Conservation (phyloP, 2,888 invertebrate species). For the Lasius platythorax region DNA sequence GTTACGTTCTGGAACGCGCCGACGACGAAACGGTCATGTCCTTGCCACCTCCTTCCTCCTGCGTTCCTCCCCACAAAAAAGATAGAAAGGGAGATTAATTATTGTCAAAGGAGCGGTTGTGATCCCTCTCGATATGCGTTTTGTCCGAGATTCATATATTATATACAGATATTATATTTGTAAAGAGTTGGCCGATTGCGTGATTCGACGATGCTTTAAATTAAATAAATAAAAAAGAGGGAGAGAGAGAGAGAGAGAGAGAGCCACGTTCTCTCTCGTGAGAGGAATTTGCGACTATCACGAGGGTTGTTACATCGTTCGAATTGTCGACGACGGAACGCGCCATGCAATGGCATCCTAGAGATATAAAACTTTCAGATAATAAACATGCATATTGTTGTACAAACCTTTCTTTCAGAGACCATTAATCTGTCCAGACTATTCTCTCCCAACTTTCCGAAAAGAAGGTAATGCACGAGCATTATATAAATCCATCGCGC, state of each 20-base stretch:
- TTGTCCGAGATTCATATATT: slow-evolving; percentile 71
- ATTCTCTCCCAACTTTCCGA: neutral
- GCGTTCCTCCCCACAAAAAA: slow-evolving; percentile 19
- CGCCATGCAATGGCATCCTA: slow-evolving; percentile 75
- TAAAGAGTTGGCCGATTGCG: slow-evolving; percentile 67
- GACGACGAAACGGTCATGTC: slow-evolving; percentile 39
- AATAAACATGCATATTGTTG: slow-evolving; percentile 85
- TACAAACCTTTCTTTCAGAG: slow-evolving; percentile 71
- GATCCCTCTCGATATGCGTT: slow-evolving; percentile 73
- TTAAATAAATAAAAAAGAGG: slow-evolving; percentile 39
- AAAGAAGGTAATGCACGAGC: neutral
- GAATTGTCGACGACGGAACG: slow-evolving; percentile 63
- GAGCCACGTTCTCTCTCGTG: neutral
- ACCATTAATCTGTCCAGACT: neutral
- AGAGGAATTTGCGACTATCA: slow-evolving; percentile 40
- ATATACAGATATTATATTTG: slow-evolving; percentile 78
- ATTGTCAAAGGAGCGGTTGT: slow-evolving; percentile 73
- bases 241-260: neutral
- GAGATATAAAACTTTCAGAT: slow-evolving; percentile 84
- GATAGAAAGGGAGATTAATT: slow-evolving; percentile 60
- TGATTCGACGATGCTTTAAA: slow-evolving; percentile 66
- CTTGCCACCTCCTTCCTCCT: slow-evolving; percentile 43
- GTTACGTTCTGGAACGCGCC: slow-evolving; percentile 21
- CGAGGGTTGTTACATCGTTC: slow-evolving; percentile 59
- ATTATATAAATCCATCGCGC: neutral